Base-by-base conservation (phyloP, 2,797 vertebrate species). In the Etheostoma perlongum region DNA sequence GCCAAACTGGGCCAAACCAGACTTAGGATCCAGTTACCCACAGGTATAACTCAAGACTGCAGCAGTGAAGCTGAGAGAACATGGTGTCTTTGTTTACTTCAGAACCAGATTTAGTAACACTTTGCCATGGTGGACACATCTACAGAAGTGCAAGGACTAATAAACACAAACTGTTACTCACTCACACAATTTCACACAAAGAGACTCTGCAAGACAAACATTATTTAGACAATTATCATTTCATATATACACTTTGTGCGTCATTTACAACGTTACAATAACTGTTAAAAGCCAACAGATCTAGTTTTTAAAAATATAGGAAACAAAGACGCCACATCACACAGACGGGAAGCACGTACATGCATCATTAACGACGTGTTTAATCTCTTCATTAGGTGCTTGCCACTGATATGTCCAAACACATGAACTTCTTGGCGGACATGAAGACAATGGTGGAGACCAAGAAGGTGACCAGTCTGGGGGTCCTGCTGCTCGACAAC, bases 361-460 rank as follows among this genome's bases (percentile, higher is more conserved):
- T 16, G 12, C 13, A 6, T 66, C 46, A 12, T 61, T 27, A 44
- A 19, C 11, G 13, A 14, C 55, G 13, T 33, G 27, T 30, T 74
- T 16, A 71, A 16, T 63, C 7, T 70, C 16, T 23, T 73, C 12
- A 44, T 23, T 74, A 99, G 97, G 97, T 99, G 78, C 84, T 98
- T 86, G 97, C 97, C 69, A 98, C 97, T 0, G 97, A 99, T 85
- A 98, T 98, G 97, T 98, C 97, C 89, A 99, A 99, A 91, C 97
- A 99, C 93, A 98, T 99, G 97, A 97, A 96, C 86, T 94, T 97
- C 73, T 90, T 99, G 89, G 97, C 96, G 0, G 97, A 98, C 79
- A 95, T 99, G 86, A 99, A 99, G 90, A 98, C 97, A 3, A 98
- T 99, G 97, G 97, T 99, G 85, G 97, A 99, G 92, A 98, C 97